Evolutionary conservation across 2,797 vertebrate genomes (phyloP), one percentile per base, ranked within the genome.

Genomic region (Anguilla megastoma): DNA sequence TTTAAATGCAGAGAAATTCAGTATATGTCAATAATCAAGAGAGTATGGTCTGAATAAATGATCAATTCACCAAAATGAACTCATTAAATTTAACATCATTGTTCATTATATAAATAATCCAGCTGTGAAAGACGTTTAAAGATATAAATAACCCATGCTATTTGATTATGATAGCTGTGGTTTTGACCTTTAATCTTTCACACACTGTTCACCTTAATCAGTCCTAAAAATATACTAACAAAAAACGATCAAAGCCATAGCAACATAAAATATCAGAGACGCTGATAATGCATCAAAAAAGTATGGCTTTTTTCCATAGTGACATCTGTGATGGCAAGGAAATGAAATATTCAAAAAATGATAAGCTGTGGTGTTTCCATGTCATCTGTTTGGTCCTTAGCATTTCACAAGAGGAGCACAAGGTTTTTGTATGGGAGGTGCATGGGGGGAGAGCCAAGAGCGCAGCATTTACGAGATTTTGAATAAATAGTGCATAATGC

Each of bases 301-400:
- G 94, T 89, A 96, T 95, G 91, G 5, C 84, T 91, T 94, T 94
- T 94, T 79, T 41, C 14, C 12, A 94, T 92, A 92, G 92, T 93
- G 93, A 94, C 95, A 95, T 95, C 95, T 95, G 94, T 93, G 93
- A 90, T 74, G 92, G 90, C 90, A 88, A 87, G 89, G 89, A 93
- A 90, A 95, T 96, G 92, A 96, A 95, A 95, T 95, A 96, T 95
- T 95, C 93, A 95, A 90, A 88, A 88, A 87, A 91, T 92, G 93
- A 87, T 83, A 87, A 60, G 63, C 50, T 56, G 50, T 33, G 45
- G 27, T n/a, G 63, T 30, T 84, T 71, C 58, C 63, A 27, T 87
- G 48, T 69, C 21, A 71, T 84, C 66, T 84, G 48, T 69, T 84
- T 48, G 50, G 80, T 71, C 80, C 82, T 85, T n/a, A 71, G 48